Evolutionary conservation across 2,113 vertebrate genomes (phyloP), one percentile per base, ranked within the genome.

Genomic region (Amblyornis subalaris): DNA sequence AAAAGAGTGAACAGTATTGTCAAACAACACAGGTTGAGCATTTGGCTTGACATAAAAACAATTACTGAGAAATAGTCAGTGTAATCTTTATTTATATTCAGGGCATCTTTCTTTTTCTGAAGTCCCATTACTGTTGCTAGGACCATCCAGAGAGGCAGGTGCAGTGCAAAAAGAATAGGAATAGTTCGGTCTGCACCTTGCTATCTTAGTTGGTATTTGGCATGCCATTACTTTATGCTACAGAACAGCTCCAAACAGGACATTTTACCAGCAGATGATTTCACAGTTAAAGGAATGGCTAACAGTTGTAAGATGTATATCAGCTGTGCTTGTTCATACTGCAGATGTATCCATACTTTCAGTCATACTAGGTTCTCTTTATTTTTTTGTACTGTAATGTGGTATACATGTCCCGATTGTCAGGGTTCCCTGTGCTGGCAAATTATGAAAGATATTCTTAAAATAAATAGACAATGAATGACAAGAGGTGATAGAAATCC

Each of bases 361-460:
- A 44, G 25, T 26, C 24, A 51, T 40, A 55, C 6, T 45, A 31
- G 26, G 10, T 36, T 83, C 6, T 50, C 18, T 35, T 57, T 15
- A n/a, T 60, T n/a, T 50, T 72, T 82, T 53, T 31, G 2, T 54
- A 50, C 25, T 88, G 8, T 54, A 51, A 38, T 40, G 31, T 50
- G 28, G 19, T 72, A 47, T 21, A 92, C 29, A 79, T 0, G 0
- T 18, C 53, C n/a, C 35, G 64, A 12, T 18, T 54, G 58, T 54
- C 79, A 55, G 40, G 21, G 21, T 69, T 67, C 26, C 47, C 58
- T 33, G 21, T 72, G 44, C 48, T 64, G 57, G 42, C 35, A 90
- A 95, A 86, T 70, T 88, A 38, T 64, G 67, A 58, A 78, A 45
- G 6, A 36, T 64, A 67, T 42, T 75, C 66, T 85, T 79, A 82